A percentile compares a stretch with the other conserved stretches of the same genome.
Conservation (phyloP, 2,888 invertebrate species). For the Calameuta pallipes region DNA sequence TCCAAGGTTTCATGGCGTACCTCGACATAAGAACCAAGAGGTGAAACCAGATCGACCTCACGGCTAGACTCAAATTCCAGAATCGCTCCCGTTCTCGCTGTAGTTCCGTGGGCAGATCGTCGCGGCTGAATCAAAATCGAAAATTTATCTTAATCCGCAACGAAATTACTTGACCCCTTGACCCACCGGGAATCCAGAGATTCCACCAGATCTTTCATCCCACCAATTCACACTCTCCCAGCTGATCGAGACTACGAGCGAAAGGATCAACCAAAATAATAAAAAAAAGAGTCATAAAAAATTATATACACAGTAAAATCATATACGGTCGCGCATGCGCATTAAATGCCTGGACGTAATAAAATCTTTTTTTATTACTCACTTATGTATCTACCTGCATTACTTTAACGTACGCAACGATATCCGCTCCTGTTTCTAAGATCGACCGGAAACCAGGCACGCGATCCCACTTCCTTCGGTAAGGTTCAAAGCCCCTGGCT, state of each 20-base stretch:
- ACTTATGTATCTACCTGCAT: background rate
- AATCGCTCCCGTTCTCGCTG: background rate
- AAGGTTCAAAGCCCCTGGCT: conserved; percentile 11
- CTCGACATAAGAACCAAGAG: background rate
- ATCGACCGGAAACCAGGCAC: conserved; percentile 5
- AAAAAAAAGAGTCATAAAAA: no score
- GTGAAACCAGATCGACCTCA: conserved; percentile 1
- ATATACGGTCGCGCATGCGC: background rate
- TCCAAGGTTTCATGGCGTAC: background rate
- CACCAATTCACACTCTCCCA: background rate
- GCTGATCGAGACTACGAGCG: background rate
- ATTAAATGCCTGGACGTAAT: background rate
- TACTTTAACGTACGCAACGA: background rate
- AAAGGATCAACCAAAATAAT: no score
- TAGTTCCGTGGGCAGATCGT: background rate
- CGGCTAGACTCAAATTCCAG: background rate
- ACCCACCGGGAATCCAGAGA: background rate
- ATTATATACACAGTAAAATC: background rate
- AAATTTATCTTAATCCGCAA: background rate
- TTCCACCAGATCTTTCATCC: background rate
- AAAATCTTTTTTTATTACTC: background rate
- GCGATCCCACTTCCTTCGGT: conserved; percentile 5
- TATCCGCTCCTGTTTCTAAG: background rate
- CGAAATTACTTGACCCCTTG: background rate
- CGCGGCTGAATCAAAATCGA: background rate